Percentiles rank a stretch among this genome's conserved stretches.
These are phyloP conservation scores for Branchinecta lynchi DNA, from an alignment of 1,140 invertebrate genomes.

Conservation along the genomic window DNA sequence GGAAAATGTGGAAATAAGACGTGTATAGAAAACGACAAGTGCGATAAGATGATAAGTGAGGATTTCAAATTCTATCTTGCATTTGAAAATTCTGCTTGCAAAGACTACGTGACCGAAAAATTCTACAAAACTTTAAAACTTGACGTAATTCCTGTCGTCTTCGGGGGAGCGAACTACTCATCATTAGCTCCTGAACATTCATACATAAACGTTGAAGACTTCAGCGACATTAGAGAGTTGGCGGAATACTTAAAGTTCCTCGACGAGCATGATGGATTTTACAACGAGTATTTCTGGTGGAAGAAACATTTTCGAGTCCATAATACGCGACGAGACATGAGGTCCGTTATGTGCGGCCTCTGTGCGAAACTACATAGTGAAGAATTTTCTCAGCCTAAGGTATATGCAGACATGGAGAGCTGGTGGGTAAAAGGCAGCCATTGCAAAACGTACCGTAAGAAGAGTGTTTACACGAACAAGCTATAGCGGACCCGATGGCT, in stretches of 20 bases:
- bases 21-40: background rate
- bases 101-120: conserved; percentile 29
- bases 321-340: conserved; percentile 15
- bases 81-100: conserved; percentile 36
- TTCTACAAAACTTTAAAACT: conserved; percentile 28
- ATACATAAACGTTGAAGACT: conserved; percentile 29
- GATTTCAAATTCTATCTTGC: conserved; percentile 38
- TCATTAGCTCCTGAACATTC: conserved; percentile 29
- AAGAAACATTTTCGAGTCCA: conserved; percentile 23
- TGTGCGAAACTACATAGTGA: conserved; percentile 19
- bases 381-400: background rate
- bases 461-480: conserved; percentile 14
- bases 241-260: conserved; percentile 25
- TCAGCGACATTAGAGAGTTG: conserved; percentile 20
- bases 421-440: conserved; percentile 19
- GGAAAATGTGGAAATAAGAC: conserved; percentile 8
- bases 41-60: conserved; percentile 2
- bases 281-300: conserved; percentile 28
- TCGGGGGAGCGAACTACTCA: conserved; percentile 24
- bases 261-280: conserved; percentile 28
- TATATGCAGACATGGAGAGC: conserved; percentile 19
- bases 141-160: conserved; percentile 30
- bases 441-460: conserved; percentile 12
- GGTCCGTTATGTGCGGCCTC: conserved; percentile 18
- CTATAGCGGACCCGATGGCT: too few species aligned